phyloP scores from a whole-genome alignment of 2,113 vertebrate species.

The Oreotrochilus melanogaster region DNA sequence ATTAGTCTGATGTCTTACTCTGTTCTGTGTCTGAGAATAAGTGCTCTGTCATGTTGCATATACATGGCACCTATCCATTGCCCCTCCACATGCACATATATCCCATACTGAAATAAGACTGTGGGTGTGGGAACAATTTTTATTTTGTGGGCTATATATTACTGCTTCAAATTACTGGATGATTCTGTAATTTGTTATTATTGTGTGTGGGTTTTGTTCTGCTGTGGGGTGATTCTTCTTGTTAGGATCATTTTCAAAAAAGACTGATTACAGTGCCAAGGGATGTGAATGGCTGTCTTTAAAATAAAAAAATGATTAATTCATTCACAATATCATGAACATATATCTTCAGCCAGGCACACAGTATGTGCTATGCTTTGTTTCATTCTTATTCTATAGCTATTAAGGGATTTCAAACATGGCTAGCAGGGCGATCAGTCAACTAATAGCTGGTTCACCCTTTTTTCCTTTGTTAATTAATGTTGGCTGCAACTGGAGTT shows the following conservation, averaged over 20 bases:
- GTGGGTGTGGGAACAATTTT: slow-evolving; percentile 34
- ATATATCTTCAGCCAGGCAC: background rate
- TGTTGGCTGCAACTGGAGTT: background rate
- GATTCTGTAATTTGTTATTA: slow-evolving; percentile 48
- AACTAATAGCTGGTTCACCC: background rate
- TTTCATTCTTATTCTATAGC: background rate
- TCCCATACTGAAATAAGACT: background rate
- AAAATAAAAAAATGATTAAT: slow-evolving; percentile 4
- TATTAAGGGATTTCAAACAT: background rate
- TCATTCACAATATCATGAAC: background rate
- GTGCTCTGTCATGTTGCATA: background rate
- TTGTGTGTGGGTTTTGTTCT: slow-evolving; percentile 33
- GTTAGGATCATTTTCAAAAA: background rate
- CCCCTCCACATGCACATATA: background rate
- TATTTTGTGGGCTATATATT: slow-evolving; percentile 49
- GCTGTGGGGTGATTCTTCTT: background rate
- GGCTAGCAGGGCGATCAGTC: background rate
- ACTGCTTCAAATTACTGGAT: slow-evolving; percentile 60
- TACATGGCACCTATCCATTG: background rate
- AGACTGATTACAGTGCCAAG: background rate
- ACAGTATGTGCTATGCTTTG: background rate
- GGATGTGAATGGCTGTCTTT: background rate
- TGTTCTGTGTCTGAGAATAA: background rate
- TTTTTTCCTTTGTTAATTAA: background rate
- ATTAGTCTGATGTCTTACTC: background rate